Evolutionary conservation across 2,888 invertebrate genomes (phyloP), one percentile per base, ranked within the genome.

Genomic region (Drosophila putrida): DNA sequence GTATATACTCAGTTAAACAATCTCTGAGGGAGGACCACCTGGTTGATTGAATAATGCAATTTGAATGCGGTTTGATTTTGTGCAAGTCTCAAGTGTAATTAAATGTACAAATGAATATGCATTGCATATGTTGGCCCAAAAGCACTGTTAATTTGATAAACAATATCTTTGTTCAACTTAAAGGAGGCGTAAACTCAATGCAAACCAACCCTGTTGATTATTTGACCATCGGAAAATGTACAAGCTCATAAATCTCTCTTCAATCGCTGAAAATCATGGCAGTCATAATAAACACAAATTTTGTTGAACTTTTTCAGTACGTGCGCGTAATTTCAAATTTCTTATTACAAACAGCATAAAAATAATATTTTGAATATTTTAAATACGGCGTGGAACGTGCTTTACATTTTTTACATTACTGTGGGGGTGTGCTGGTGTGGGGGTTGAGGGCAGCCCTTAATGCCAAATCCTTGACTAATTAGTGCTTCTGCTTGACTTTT

Each of bases 31-130:
- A 15, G 76, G 41, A 62, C 59, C 47, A 44, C 58, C 65, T 67
- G 67, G 49, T 63, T 81, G 82, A 82, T 82, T 85, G 73, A 82
- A 82, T 82, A 80, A 85, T 82, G 78, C 69, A 72, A 85, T 82
- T 83, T 78, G 78, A 72, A 82, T 80, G 80, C 70, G 80, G 82
- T 80, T 78, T 85, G 80, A 82, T 85, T 80, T 80, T 80, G 76
- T 78, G 71, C 65, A 71, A 73, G 51, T 79, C 84, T 82, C 82
- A 63, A 79, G 84, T 77, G 82, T 84, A 82, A 81, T 82, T 81
- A 79, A 81, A 72, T 69, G 68, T 80, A 69, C 82, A 75, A 80
- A 80, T 76, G 64, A 76, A 76, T 66, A 65, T 59, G 55, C 68
- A 59, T 55, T 33, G 41, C 57, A 39, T 63, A 58, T 67, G 65